A percentile compares a stretch with the other conserved stretches of the same genome.
These are phyloP conservation scores for Rhagologus leucostigma DNA, from an alignment of 2,113 vertebrate genomes.

Conservation along the genomic window DNA sequence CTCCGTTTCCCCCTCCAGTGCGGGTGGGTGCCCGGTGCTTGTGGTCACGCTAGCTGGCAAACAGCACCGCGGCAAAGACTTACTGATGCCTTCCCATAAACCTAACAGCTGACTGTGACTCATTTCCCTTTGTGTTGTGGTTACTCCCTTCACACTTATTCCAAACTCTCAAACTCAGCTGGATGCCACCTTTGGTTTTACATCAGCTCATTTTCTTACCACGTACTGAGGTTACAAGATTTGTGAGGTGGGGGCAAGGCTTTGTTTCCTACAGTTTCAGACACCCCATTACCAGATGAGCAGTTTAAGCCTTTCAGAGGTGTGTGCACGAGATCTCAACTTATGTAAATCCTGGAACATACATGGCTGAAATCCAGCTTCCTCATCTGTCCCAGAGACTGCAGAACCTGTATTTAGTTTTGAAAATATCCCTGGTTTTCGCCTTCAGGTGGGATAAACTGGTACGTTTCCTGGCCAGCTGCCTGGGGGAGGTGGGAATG, in stretches of 20 bases:
- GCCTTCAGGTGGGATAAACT: background rate
- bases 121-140: rapidly evolving
- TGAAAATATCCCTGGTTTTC: background rate
- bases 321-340: background rate
- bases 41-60: too few relatives aligned
- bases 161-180: background rate
- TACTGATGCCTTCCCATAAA: background rate
- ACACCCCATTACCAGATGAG: background rate
- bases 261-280: background rate
- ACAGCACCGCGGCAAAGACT: too few relatives aligned
- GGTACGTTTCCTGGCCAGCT: background rate
- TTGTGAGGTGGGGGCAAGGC: background rate
- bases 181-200: background rate
- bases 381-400: background rate
- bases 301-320: background rate
- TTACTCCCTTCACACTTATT: background rate
- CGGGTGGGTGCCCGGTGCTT: too few relatives aligned
- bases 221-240: background rate
- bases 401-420: background rate
- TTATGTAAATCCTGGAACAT: background rate
- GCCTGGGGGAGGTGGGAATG: rapidly evolving
- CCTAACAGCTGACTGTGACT: background rate
- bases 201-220: background rate
- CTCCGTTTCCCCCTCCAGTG: too few relatives aligned
- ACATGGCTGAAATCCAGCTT: background rate